Percentiles rank a stretch among this genome's conserved stretches.
Evolutionary conservation across 2,797 vertebrate genomes (phyloP).

Genomic region (Chelon auratus): DNA sequence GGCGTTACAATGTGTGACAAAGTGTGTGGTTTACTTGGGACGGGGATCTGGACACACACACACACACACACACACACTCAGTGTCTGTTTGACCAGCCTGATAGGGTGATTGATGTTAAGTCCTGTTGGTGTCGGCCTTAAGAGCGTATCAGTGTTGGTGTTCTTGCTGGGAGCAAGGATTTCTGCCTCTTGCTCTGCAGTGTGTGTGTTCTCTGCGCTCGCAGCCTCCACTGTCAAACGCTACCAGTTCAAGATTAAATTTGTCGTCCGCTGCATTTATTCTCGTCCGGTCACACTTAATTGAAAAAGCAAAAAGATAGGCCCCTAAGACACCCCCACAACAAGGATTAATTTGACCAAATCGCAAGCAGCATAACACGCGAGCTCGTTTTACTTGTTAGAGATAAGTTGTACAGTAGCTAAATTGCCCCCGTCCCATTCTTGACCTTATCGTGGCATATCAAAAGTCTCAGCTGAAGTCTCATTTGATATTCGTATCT

Average conservation of each 20-base stretch:
- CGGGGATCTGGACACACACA: constrained; percentile 14
- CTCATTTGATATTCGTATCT: constrained; percentile 75
- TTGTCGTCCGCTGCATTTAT: constrained; percentile 21
- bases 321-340: constrained; percentile 4
- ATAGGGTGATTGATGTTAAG: constrained; percentile 58
- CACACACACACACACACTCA: constrained; percentile 9
- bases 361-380: constrained; percentile 20
- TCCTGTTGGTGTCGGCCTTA: constrained; percentile 56
- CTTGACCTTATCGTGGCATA: constrained; percentile 51
- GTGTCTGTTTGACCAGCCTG: constrained; percentile 41
- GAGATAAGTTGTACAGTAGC: constrained; percentile 23
- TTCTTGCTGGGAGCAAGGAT: constrained; percentile 56
- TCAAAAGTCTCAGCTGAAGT: constrained; percentile 45
- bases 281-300: constrained; percentile 26
- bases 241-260: constrained; percentile 50
- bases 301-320: constrained; percentile 10
- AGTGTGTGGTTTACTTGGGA: constrained; percentile 21
- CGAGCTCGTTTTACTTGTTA: constrained; percentile 31
- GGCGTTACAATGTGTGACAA: constrained; percentile 36
- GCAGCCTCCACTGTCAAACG: constrained; percentile 48
- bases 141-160: constrained; percentile 50
- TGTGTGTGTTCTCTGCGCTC: constrained; percentile 18
- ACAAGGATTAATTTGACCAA: constrained; percentile 8
- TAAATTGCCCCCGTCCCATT: constrained; percentile 25
- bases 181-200: constrained; percentile 49